These are phyloP conservation scores for Homalodisca vitripennis DNA, from an alignment of 1,140 invertebrate species.

Conservation along the genomic window DNA sequence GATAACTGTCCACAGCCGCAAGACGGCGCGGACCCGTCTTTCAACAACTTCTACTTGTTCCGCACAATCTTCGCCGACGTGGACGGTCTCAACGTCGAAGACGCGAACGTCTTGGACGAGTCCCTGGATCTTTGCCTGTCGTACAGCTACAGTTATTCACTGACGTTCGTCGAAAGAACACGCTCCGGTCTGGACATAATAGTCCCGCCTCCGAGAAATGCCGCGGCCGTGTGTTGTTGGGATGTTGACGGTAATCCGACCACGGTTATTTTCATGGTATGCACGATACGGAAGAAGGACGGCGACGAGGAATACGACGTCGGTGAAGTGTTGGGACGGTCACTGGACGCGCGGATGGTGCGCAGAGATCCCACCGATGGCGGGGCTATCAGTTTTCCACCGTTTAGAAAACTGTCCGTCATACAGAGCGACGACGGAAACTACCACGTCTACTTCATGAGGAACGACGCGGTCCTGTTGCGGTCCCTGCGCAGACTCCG, in stretches of 20 bases:
- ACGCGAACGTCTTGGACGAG: constrained; percentile 5
- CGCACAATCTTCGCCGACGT: constrained; percentile 10
- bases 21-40: neutral
- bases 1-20: constrained; percentile 10
- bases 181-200: neutral
- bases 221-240: neutral
- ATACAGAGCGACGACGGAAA: neutral
- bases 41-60: neutral
- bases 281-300: neutral
- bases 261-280: neutral
- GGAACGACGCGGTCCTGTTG: constrained; percentile 3
- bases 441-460: constrained; percentile 4
- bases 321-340: neutral
- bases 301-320: neutral
- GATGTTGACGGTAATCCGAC: neutral
- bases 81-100: constrained; percentile 3
- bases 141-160: constrained; percentile 13
- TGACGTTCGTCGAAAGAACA: neutral
- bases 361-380: neutral
- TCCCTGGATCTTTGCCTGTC: neutral
- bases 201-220: neutral
- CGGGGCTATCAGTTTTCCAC: neutral
- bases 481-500: neutral
- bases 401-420: neutral
- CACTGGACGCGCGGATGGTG: neutral